Conservation (phyloP, 2,888 invertebrate species). For the Anthrax anthrax region DNA sequence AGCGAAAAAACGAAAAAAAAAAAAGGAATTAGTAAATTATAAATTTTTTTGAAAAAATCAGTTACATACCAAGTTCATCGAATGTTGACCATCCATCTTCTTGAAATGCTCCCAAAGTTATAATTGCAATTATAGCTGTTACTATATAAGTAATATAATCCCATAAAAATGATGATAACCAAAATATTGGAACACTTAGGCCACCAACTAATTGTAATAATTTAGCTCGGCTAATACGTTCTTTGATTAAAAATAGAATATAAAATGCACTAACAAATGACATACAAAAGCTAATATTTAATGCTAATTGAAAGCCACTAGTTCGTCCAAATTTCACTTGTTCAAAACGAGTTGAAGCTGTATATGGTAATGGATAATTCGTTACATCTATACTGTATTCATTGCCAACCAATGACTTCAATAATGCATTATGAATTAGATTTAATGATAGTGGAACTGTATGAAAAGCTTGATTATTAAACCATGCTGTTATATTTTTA, state of each 20-base stretch:
- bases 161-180: conserved; percentile 52
- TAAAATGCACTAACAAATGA: conserved; percentile 54
- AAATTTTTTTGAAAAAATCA: conserved; percentile 19
- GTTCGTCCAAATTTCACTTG: conserved; percentile 19
- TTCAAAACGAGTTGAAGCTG: conserved; percentile 28
- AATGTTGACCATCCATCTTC: conserved; percentile 39
- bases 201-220: conserved; percentile 65
- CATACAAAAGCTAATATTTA: conserved; percentile 60
- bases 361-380: conserved; percentile 51
- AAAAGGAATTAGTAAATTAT: neutral
- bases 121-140: conserved; percentile 46
- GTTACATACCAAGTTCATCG: conserved; percentile 17
- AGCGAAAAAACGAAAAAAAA: conserved; percentile 13
- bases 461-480: conserved; percentile 1
- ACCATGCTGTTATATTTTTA: conserved; percentile 12
- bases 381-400: conserved; percentile 24
- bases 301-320: conserved; percentile 48
- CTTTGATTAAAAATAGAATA: conserved; percentile 46
- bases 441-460: conserved; percentile 1
- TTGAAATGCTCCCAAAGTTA: conserved; percentile 49
- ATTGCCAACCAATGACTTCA: conserved; percentile 3
- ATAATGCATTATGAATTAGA: neutral
- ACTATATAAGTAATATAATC: conserved; percentile 45
- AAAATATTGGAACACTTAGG: conserved; percentile 51
- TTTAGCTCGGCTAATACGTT: conserved; percentile 58